Evolutionary conservation across 1,140 invertebrate species (phyloP).

Genomic region (Tetragonula clypearis): DNA sequence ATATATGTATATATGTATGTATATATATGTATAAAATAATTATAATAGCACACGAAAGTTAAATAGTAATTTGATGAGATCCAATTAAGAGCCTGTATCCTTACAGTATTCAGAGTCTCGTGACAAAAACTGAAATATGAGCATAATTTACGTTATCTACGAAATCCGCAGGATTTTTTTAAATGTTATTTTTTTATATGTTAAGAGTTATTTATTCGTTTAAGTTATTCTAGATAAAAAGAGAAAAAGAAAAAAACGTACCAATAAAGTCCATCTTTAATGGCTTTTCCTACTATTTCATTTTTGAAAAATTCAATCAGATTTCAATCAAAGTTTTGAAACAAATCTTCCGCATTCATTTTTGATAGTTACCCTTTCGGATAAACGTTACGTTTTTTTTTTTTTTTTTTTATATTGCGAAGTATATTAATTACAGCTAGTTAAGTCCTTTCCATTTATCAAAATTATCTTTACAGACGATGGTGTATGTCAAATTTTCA

Average conservation of each 20-base stretch:
- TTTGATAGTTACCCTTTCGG: conserved; percentile 12
- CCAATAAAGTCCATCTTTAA: neutral
- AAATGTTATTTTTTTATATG: too few species aligned
- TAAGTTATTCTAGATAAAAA: conserved; percentile 5
- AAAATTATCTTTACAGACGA: neutral
- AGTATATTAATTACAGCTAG: conserved; percentile 15
- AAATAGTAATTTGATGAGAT: conserved; percentile 47
- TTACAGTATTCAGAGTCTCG: neutral
- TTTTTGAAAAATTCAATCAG: neutral
- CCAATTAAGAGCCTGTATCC: conserved; percentile 46
- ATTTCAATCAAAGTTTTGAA: neutral
- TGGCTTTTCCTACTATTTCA: neutral
- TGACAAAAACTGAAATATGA: neutral
- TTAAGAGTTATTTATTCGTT: neutral
- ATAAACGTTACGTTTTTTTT: conserved; percentile 1
- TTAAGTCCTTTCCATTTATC: conserved; percentile 9
- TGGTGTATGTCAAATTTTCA: neutral
- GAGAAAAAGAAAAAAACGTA: too few species aligned
- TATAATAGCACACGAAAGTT: conserved; percentile 21
- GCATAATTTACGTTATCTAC: neutral
- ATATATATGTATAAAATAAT: conserved; percentile 34
- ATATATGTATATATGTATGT: conserved; percentile 19
- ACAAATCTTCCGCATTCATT: conserved; percentile 21
- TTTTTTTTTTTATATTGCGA: conserved; percentile 16
- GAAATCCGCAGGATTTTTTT: neutral